Percentiles rank a stretch among this genome's conserved stretches.
These are phyloP conservation scores for Urocynchramus pylzowi DNA, from an alignment of 2,113 vertebrate genomes.

Conservation along the genomic window DNA sequence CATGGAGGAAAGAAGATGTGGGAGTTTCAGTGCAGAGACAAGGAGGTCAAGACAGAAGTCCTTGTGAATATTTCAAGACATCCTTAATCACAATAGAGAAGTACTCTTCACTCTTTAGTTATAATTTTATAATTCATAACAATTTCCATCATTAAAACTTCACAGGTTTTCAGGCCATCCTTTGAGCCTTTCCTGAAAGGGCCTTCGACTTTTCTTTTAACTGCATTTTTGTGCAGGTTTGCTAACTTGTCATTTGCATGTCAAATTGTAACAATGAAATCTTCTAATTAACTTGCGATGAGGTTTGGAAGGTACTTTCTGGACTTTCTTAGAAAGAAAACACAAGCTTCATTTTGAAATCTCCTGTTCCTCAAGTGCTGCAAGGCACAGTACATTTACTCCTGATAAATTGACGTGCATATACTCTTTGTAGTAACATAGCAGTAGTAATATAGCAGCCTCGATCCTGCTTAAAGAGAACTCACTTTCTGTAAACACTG, in stretches of 20 bases:
- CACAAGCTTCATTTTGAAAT: not conserved
- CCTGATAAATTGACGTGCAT: not conserved
- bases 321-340: not conserved
- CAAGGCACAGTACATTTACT: not conserved
- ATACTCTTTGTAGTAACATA: not conserved
- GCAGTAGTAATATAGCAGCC: not conserved
- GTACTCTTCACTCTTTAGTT: not conserved
- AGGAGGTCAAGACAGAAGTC: not conserved
- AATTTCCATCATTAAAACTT: not conserved
- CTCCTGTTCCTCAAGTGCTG: not conserved
- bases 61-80: not conserved
- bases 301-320: not conserved
- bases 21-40: not conserved
- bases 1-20: not conserved
- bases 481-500: not conserved
- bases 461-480: not conserved
- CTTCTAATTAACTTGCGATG: not conserved
- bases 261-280: not conserved
- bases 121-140: not conserved
- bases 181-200: not conserved
- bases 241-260: not conserved
- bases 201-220: not conserved
- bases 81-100: not conserved
- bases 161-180: not conserved
- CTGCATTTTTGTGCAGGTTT: not conserved